These are phyloP conservation scores for Symphodus melops DNA, from an alignment of 2,113 vertebrate species.

Conservation along the genomic window DNA sequence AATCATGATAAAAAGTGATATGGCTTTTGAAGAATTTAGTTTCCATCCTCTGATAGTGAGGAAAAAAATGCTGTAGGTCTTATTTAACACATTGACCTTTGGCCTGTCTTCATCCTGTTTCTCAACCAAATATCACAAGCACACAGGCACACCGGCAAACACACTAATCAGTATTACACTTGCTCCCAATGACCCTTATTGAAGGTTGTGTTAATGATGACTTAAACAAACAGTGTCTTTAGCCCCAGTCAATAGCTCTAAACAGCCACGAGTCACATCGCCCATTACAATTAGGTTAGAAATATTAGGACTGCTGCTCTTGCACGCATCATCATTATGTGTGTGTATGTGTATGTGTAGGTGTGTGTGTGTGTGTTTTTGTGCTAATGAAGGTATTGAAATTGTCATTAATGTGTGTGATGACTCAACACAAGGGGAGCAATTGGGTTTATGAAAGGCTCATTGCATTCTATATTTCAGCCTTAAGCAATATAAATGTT, in stretches of 20 bases:
- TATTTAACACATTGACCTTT: not conserved
- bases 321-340: conserved; percentile 7
- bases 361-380: not conserved
- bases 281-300: conserved; percentile 63
- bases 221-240: conserved; percentile 71
- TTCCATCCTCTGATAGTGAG: not conserved
- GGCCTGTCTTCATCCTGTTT: too few species aligned
- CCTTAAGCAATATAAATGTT: conserved; percentile 62
- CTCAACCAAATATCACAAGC: conserved; percentile 5
- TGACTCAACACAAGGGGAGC: conserved; percentile 53
- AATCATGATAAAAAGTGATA: too few species aligned
- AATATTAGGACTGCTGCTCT: conserved; percentile 47
- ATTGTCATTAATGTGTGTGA: conserved; percentile 63
- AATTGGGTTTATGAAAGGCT: conserved; percentile 65
- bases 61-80: not conserved
- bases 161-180: conserved; percentile 41
- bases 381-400: conserved; percentile 68
- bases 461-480: conserved; percentile 67
- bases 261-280: conserved; percentile 57
- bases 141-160: conserved; percentile 29
- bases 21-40: not conserved
- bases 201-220: conserved; percentile 66
- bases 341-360: not conserved
- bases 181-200: conserved; percentile 60
- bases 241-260: conserved; percentile 56